phyloP scores from a whole-genome alignment of 2,888 invertebrate species.

The Calameuta filiformis region DNA sequence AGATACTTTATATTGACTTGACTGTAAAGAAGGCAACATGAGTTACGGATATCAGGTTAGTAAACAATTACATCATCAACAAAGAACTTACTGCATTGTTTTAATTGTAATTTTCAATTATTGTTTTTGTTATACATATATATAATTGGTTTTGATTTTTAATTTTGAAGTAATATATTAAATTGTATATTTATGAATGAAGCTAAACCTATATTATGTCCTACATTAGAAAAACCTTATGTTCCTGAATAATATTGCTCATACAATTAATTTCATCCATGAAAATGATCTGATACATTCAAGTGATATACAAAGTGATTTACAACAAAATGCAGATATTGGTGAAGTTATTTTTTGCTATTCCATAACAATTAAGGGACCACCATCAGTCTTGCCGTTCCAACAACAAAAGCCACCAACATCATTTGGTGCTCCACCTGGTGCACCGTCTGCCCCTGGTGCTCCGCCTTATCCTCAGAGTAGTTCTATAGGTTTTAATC shows the following conservation, averaged over 20 bases:
- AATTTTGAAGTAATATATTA: not conserved
- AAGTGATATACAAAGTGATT: not conserved
- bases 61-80: constrained; percentile 14
- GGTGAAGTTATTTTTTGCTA: constrained; percentile 18
- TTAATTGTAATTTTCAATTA: constrained; percentile 11
- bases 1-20: not conserved
- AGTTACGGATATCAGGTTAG: constrained; percentile 62
- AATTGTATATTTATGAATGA: not conserved
- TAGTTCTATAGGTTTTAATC: constrained; percentile 39
- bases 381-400: constrained; percentile 51
- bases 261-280: not conserved
- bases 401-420: constrained; percentile 54
- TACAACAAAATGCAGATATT: not conserved
- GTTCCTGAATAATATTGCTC: not conserved
- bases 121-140: constrained; percentile 15
- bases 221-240: not conserved
- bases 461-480: constrained; percentile 42
- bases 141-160: not conserved
- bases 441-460: constrained; percentile 56
- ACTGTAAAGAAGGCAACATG: constrained; percentile 39
- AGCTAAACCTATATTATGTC: not conserved
- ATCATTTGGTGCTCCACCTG: constrained; percentile 58
- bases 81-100: not conserved
- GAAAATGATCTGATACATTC: not conserved
- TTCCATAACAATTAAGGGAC: constrained; percentile 46